These are phyloP conservation scores for Thalassophryne amazonica DNA, from an alignment of 2,797 vertebrate species.

Conservation along the genomic window DNA sequence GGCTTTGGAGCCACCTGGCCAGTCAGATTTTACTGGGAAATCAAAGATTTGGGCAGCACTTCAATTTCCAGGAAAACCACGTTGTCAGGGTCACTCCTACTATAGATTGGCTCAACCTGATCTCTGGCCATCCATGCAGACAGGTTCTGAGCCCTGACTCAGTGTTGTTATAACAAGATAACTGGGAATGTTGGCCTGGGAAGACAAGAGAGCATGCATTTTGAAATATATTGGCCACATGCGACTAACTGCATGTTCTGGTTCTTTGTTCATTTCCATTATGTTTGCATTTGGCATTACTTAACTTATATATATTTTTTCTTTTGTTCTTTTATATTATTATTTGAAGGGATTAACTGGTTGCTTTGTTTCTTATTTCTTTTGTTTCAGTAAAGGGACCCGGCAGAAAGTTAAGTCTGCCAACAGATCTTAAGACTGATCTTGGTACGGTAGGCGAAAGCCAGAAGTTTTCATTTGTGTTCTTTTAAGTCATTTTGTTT, in stretches of 20 bases:
- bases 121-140: background rate
- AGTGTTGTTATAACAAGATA: background rate
- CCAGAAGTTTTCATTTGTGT: constrained; percentile 84
- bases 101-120: background rate
- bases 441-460: constrained; percentile 99
- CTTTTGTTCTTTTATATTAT: constrained; percentile 31
- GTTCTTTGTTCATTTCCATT: constrained; percentile 38
- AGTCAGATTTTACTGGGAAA: background rate
- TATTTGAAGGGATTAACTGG: constrained; percentile 77
- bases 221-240: constrained; percentile 54
- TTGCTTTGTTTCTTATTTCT: constrained; percentile 86
- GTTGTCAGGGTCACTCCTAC: background rate
- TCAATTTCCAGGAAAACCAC: background rate
- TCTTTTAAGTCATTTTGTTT: constrained; percentile 59
- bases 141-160: background rate
- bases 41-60: background rate
- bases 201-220: constrained; percentile 55
- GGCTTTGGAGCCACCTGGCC: constrained; percentile 35
- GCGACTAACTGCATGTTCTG: constrained; percentile 63
- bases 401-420: constrained; percentile 99
- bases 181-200: constrained; percentile 51
- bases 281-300: constrained; percentile 35
- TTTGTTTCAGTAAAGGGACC: constrained; percentile 99
- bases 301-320: constrained; percentile 31
- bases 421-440: constrained; percentile 99